Evolutionary conservation across 2,113 vertebrate species (phyloP), one percentile per base, ranked within the genome.

Genomic region (Saimiri boliviensis): DNA sequence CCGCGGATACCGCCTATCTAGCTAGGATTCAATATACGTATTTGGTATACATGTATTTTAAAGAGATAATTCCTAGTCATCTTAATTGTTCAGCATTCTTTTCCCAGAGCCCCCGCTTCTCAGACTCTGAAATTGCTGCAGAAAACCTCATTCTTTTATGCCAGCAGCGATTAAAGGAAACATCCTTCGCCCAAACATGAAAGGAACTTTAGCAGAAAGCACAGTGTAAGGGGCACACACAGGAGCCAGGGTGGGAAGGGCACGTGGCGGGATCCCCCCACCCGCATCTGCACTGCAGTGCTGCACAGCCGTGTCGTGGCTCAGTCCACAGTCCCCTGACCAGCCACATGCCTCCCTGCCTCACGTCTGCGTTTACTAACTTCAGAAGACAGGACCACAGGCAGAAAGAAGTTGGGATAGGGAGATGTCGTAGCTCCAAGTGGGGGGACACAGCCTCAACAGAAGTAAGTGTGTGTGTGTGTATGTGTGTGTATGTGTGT

Each of bases 261-360:
- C 16, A 0, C 2, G 0, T 27, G 3, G 35, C 0, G 1, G 66
- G 13, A 27, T 30, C 45, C 27, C 8, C 19, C 35, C 16, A 47
- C 12, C 12, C 12, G 5, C 60, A 14, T 5, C 60, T 2, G 3
- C 0, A 30, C 27, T 30, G 30, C 60, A 63, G 60, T 63, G 27
- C 60, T 0, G 0, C 60, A 63, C 0, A 63, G 60, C 27, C 37
- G 56, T 1, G 10, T 20, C 2, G 7, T 20, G 6, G 37, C 49
- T 32, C 13, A 23, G 40, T n/a, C 86, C 19, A 20, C 14, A 30
- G 14, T 30, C 68, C 30, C 6, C 0, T 0, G 1, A 16, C 0
- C 8, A 25, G 54, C 10, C 40, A 16, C 8, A 45, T 9, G 5
- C 6, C 52, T 17, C 52, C 13, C 54, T 89, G 71, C 37, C 54